Conservation (phyloP, 92 coral and sea anemone genomes). For the Micromussa lordhowensis region DNA sequence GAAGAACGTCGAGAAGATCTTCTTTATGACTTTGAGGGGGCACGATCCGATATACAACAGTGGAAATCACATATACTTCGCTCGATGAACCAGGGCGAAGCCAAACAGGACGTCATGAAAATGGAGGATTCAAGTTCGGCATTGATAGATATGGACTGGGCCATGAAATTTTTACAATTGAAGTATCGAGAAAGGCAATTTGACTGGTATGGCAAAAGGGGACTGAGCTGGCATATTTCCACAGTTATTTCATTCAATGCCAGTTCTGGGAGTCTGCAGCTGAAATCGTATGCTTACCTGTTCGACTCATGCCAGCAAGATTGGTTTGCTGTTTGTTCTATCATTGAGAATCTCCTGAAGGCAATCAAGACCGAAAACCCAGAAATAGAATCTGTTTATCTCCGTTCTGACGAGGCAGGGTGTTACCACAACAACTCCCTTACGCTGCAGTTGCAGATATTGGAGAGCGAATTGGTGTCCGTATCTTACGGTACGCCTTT, state of each 20-base stretch:
- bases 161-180: no score
- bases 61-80: conserved; percentile 25
- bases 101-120: neutral
- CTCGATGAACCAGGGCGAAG: conserved; percentile 2
- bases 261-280: neutral
- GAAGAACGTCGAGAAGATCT: conserved; percentile 41
- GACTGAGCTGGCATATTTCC: no score
- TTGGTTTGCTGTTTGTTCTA: conserved; percentile 23
- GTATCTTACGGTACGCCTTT: conserved; percentile 60
- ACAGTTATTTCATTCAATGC: neutral
- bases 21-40: conserved; percentile 30
- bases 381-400: neutral
- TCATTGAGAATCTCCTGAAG: conserved; percentile 1
- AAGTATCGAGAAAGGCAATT: no score
- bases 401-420: neutral
- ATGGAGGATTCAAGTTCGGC: neutral
- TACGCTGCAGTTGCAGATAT: conserved; percentile 47
- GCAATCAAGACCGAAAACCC: conserved; percentile 21
- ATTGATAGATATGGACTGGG: neutral
- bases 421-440: conserved; percentile 12
- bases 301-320: conserved; percentile 21
- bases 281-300: conserved; percentile 8
- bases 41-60: neutral
- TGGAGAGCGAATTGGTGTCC: conserved; percentile 54
- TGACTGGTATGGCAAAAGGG: no score